Evolutionary conservation across 64 coral and sea anemone genomes (phyloP).

Genomic region (Porites lutea): DNA sequence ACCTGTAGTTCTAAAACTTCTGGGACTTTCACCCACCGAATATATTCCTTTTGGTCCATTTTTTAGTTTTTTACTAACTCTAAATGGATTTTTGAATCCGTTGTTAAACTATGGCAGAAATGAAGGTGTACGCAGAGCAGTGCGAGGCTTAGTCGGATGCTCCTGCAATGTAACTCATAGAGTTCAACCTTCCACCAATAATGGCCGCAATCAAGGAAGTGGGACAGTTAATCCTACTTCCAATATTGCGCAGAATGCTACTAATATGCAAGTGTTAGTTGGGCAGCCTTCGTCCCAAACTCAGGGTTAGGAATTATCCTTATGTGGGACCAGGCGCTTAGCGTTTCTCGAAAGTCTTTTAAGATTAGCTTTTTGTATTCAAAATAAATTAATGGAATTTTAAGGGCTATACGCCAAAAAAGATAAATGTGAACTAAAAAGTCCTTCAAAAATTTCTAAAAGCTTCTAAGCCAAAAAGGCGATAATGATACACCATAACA

Average conservation of each 20-base stretch:
- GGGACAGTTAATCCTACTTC: neutral
- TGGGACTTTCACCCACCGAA: neutral
- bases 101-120: neutral
- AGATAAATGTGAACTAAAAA: too few relatives aligned
- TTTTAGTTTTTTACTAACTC: neutral
- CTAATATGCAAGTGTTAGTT: too few relatives aligned
- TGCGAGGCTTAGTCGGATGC: neutral
- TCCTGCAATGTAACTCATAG: neutral
- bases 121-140: neutral
- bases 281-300: too few relatives aligned
- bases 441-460: too few relatives aligned
- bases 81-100: constrained; percentile 6
- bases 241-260: neutral
- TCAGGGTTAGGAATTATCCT: too few relatives aligned
- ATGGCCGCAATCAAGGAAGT: neutral
- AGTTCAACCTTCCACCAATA: neutral
- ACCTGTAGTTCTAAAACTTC: neutral
- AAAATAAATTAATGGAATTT: too few relatives aligned
- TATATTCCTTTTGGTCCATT: neutral
- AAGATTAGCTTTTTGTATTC: too few relatives aligned
- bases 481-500: too few relatives aligned
- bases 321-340: too few relatives aligned
- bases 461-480: too few relatives aligned
- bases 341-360: too few relatives aligned
- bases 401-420: too few relatives aligned